A percentile compares a stretch with the other conserved stretches of the same genome.
These are phyloP conservation scores for Scolopax mira DNA, from an alignment of 2,113 vertebrate genomes.

Conservation along the genomic window DNA sequence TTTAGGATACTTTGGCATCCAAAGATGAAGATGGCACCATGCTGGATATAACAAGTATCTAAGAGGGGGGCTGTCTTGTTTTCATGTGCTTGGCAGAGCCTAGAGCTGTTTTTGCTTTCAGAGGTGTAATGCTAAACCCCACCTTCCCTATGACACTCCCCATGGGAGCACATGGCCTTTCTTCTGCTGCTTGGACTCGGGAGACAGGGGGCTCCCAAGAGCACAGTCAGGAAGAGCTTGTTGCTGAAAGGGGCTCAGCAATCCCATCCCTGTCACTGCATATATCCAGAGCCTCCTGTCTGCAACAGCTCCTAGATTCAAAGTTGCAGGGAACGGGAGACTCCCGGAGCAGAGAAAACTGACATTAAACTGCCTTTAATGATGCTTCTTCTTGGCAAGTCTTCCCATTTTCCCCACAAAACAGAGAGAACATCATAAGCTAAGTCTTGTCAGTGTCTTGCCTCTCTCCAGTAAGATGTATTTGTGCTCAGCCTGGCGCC, in stretches of 20 bases:
- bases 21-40: not conserved
- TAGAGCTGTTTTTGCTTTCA: not conserved
- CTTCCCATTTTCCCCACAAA: not conserved
- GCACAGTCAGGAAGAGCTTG: rapidly evolving
- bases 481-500: not conserved
- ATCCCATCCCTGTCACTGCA: not conserved
- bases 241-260: not conserved
- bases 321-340: not conserved
- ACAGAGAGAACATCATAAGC: not conserved
- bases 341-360: not conserved
- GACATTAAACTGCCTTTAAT: not conserved
- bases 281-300: not conserved
- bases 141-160: not conserved
- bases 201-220: not conserved
- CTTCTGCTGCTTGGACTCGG: not conserved
- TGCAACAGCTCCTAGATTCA: not conserved
- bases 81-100: not conserved
- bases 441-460: not conserved
- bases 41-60: not conserved
- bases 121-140: not conserved
- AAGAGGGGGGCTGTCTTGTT: not conserved
- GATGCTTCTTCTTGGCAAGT: not conserved
- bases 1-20: not conserved
- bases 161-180: not conserved
- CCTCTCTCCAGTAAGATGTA: not conserved